phyloP scores from a whole-genome alignment of 2,797 vertebrate genomes.

The Lindbergichthys nudifrons region DNA sequence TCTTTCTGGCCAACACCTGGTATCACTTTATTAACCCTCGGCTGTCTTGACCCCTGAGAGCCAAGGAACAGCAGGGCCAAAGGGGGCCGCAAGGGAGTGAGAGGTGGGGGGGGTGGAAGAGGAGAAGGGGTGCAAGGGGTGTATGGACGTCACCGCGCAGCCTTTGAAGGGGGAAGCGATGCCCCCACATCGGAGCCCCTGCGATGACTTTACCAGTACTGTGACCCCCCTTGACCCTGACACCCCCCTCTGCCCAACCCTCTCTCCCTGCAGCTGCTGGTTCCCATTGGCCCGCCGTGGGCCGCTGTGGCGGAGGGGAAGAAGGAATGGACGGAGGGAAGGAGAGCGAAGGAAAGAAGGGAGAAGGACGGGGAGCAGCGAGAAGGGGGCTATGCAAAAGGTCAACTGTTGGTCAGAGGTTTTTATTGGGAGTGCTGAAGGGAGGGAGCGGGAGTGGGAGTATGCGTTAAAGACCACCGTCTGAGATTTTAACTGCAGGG shows the following conservation, averaged over 20 bases:
- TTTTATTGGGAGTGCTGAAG: conserved; percentile 85
- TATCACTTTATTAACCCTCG: conserved; percentile 90
- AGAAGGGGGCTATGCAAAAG: conserved; percentile 77
- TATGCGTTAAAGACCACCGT: conserved; percentile 87
- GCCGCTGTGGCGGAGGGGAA: conserved; percentile 47
- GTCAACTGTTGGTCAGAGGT: conserved; percentile 88
- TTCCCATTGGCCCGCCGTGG: conserved; percentile 74
- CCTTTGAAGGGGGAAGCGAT: conserved; percentile 84
- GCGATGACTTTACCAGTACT: conserved; percentile 88
- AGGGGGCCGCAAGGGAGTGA: conserved; percentile 69
- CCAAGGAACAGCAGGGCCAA: conserved; percentile 80
- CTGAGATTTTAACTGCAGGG: conserved; percentile 88
- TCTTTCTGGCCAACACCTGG: conserved; percentile 86
- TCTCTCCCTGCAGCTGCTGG: conserved; percentile 79
- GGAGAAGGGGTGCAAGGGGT: conserved; percentile 53
- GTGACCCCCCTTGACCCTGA: conserved; percentile 83
- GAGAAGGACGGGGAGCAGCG: conserved; percentile 40
- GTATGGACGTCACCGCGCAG: conserved; percentile 75
- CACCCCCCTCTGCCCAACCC: conserved; percentile 48
- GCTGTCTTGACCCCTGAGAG: conserved; percentile 83
- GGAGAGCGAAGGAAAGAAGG: conserved; percentile 45
- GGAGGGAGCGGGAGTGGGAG: conserved; percentile 78
- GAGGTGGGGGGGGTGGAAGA: conserved; percentile 41
- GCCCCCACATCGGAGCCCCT: conserved; percentile 78
- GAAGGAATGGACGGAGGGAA: conserved; percentile 45